Evolutionary conservation across 2,113 vertebrate species (phyloP).

Genomic region (Hassar affinis): DNA sequence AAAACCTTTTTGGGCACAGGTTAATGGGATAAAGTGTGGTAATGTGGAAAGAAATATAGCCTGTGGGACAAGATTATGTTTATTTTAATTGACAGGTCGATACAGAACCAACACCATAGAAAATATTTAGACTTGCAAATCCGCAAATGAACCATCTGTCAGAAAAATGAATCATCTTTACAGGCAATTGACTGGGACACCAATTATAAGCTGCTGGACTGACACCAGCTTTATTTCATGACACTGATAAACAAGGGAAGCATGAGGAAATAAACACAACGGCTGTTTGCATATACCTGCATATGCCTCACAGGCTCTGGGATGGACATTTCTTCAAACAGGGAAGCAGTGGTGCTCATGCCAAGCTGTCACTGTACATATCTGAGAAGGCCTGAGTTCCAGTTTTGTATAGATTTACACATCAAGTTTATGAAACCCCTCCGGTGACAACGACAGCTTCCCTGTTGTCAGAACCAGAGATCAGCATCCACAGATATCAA

Average conservation of each 20-base stretch:
- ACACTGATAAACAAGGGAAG: slow-evolving; percentile 25
- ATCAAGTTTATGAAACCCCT: slow-evolving; percentile 28
- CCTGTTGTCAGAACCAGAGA: not conserved
- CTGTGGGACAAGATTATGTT: not conserved
- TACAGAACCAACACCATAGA: not conserved
- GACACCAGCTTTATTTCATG: not conserved
- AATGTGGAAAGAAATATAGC: not conserved
- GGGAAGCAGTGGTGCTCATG: not conserved
- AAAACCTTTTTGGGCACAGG: not conserved
- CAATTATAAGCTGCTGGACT: not conserved
- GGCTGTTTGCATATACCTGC: not conserved
- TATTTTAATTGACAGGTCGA: not conserved
- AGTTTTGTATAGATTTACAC: not conserved
- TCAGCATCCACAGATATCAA: not conserved
- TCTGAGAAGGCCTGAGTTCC: slow-evolving; percentile 25
- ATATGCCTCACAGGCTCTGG: slow-evolving; percentile 9
- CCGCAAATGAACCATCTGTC: not conserved
- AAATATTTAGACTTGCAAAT: not conserved
- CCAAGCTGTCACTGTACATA: slow-evolving; percentile 16
- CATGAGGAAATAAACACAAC: not conserved
- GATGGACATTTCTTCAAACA: slow-evolving; percentile 41
- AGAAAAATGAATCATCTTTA: not conserved
- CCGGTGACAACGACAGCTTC: slow-evolving; percentile 27
- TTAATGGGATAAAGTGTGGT: not conserved
- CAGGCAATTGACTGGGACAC: not conserved